phyloP scores from a whole-genome alignment of 2,888 invertebrate species.

The Tyria jacobaeae region DNA sequence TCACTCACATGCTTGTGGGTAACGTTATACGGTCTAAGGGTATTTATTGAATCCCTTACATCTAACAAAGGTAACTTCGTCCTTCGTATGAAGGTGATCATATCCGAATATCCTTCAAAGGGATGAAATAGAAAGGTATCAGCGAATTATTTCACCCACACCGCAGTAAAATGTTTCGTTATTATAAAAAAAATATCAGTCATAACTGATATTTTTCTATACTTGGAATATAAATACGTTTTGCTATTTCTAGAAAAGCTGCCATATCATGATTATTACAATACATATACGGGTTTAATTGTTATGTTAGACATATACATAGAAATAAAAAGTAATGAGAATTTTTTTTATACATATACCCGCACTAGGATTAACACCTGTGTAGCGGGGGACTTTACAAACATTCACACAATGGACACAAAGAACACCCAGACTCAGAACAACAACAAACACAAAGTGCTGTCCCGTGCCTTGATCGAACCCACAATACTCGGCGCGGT shows the following conservation, averaged over 20 bases:
- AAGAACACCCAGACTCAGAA: no score
- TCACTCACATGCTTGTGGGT: constrained; percentile 38
- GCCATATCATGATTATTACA: not conserved
- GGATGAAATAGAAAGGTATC: constrained; percentile 45
- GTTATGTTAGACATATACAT: no score
- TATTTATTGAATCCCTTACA: constrained; percentile 37
- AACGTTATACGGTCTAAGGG: constrained; percentile 31
- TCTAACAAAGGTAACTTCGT: constrained; percentile 12
- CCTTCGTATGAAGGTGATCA: constrained; percentile 43
- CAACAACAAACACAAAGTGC: no score
- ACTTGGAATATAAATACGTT: constrained; percentile 2
- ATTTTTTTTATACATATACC: no score
- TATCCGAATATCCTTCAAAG: constrained; percentile 44
- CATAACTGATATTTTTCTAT: constrained; percentile 6
- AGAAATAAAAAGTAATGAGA: no score
- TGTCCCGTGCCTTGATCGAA: no score
- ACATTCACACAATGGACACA: no score
- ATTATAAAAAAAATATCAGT: constrained; percentile 37
- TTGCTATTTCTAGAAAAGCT: not conserved
- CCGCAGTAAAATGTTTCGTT: constrained; percentile 35
- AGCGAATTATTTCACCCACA: constrained; percentile 32
- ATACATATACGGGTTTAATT: no score
- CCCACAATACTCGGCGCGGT: no score
- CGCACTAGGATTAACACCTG: no score
- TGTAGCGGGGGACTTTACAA: no score